Percentiles rank a stretch among this genome's conserved stretches.
These are phyloP conservation scores for Chrysopilus asiliformis DNA, from an alignment of 2,888 invertebrate species.

Conservation along the genomic window DNA sequence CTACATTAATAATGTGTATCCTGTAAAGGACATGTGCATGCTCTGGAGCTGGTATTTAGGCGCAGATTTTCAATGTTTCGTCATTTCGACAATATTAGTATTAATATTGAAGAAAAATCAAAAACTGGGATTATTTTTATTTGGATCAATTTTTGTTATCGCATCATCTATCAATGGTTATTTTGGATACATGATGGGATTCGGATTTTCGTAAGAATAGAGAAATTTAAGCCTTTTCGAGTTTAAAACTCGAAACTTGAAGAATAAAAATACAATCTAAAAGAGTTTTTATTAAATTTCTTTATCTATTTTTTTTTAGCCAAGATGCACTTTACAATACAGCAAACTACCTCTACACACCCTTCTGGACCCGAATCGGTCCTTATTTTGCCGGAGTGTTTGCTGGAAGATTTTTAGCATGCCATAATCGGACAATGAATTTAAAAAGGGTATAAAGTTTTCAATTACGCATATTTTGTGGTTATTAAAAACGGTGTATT, in stretches of 20 bases:
- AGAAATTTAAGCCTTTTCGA: too few relatives aligned
- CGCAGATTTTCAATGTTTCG: constrained; percentile 17
- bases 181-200: constrained; percentile 30
- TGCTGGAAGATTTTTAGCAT: constrained; percentile 29
- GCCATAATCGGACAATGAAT: constrained; percentile 17
- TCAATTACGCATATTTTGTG: too few relatives aligned
- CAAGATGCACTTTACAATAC: constrained; percentile 13
- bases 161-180: constrained; percentile 29
- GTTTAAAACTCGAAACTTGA: too few relatives aligned
- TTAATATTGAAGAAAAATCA: constrained; percentile 18
- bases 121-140: constrained; percentile 24
- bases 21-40: constrained; percentile 16
- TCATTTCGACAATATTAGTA: constrained; percentile 12
- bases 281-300: background rate
- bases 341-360: constrained; percentile 24
- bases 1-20: constrained; percentile 25
- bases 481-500: too few relatives aligned
- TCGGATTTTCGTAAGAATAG: constrained; percentile 38
- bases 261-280: too few relatives aligned
- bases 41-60: constrained; percentile 18
- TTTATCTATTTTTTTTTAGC: constrained; percentile 11
- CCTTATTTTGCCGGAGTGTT: constrained; percentile 31
- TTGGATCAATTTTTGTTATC: constrained; percentile 23
- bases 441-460: constrained; percentile 6
- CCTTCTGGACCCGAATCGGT: constrained; percentile 31